A percentile compares a stretch with the other conserved stretches of the same genome.
These are phyloP conservation scores for Ornithoptera alexandrae DNA, from an alignment of 2,888 invertebrate genomes.

Conservation along the genomic window DNA sequence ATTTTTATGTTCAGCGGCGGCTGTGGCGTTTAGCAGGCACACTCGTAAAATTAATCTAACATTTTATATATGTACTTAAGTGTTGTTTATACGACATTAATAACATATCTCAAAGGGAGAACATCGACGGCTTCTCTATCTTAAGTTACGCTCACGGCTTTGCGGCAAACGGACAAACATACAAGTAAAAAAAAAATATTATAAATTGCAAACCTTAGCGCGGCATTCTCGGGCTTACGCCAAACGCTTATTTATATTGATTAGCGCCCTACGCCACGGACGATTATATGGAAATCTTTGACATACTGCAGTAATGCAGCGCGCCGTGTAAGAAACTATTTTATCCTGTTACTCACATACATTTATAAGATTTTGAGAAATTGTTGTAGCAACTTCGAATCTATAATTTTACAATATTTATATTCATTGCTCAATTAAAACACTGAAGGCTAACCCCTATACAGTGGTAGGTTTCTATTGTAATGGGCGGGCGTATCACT, in stretches of 20 bases:
- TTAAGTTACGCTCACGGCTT: conserved; percentile 23
- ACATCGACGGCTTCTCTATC: conserved; percentile 16
- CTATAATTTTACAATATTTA: no score
- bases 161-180: conserved; percentile 2
- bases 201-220: conserved; percentile 9
- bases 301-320: not conserved
- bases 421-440: no score
- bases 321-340: not conserved
- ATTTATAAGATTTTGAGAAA: not conserved
- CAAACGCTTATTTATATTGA: conserved; percentile 11
- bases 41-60: not conserved
- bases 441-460: no score
- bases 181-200: conserved; percentile 5
- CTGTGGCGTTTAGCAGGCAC: not conserved
- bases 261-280: conserved; percentile 6
- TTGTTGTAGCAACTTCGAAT: no score
- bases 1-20: no score
- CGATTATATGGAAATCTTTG: conserved; percentile 4
- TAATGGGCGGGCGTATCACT: no score
- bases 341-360: not conserved
- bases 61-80: not conserved
- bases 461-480: no score
- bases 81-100: conserved; percentile 15
- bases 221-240: conserved; percentile 7
- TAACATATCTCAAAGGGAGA: conserved; percentile 17